Base-by-base conservation (phyloP, 2,888 invertebrate species). In the Dolichomitus sp. region DNA sequence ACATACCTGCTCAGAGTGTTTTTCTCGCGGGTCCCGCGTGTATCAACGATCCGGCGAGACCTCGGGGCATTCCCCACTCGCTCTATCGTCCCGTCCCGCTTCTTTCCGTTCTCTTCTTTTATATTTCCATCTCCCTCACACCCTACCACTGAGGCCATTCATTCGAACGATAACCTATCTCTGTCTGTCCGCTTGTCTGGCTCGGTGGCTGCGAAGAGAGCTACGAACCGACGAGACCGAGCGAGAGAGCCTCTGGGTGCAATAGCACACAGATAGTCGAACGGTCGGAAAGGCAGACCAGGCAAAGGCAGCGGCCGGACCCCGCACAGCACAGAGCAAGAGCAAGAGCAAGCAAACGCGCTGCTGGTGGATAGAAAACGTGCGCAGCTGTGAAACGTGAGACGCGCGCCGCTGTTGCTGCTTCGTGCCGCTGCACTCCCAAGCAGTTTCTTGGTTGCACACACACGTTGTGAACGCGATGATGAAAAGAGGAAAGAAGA, bases 381-480 rank as follows among this genome's bases (percentile, higher is more conserved):
- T 76, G 84, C 82, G 79, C 83, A 89, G 89, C 89, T 90, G 89
- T 88, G 87, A 88, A 89, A 87, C 86, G 88, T 84, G 89, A 90
- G 89, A 88, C 85, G 80, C 66, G 69, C 73, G 75, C 73, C 83
- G 78, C 63, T 69, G 61, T 59, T 61, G 81, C 73, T 74, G 66
- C 81, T 65, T 66, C 40, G 69, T 52, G 66, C 50, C 76, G 86
- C 84, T 82, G 89, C 84, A 85, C 80, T 70, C 81, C 5, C 59
- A 11, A 57, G 45, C 17, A 42, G 70, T 66, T 81, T 81, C 80
- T 63, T 30, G 48, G 54, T 54, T 45, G 27, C 48, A 73, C 17
- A 73, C 17, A 45, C 65, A 74, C 81, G 81, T 54, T 68, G 70
- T 12, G 57, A 45, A 45, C 57, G 57, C 57, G 63, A 50, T 50